phyloP scores from a whole-genome alignment of 2,113 vertebrate genomes.

The Tenebrosternarchus preto region DNA sequence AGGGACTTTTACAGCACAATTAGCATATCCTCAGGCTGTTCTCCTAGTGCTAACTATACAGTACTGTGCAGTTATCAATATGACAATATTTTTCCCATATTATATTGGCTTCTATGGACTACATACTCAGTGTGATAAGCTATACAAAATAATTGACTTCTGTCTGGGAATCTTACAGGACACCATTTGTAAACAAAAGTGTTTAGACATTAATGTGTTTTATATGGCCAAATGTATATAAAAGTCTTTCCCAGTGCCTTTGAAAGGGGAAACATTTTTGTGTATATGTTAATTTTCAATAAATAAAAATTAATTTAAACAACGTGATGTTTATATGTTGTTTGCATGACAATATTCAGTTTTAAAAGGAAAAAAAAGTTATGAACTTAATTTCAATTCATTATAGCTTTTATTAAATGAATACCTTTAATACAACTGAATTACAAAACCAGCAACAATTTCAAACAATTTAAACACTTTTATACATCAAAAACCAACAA shows the following conservation, averaged over 20 bases:
- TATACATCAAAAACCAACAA: neutral
- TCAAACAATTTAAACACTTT: neutral
- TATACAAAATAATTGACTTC: constrained; percentile 4
- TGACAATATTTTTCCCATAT: neutral
- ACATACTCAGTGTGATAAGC: constrained; percentile 31
- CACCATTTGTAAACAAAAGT: neutral
- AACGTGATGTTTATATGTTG: neutral
- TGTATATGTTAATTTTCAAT: constrained; percentile 41
- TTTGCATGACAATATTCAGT: no score
- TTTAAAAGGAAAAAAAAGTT: no score
- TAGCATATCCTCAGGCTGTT: constrained; percentile 16
- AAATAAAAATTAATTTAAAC: constrained; percentile 45
- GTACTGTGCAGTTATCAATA: constrained; percentile 17
- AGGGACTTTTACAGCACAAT: neutral
- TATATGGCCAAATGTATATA: constrained; percentile 8
- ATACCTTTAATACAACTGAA: neutral
- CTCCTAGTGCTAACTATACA: neutral
- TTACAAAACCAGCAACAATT: neutral
- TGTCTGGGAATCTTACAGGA: constrained; percentile 20
- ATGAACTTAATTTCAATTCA: no score
- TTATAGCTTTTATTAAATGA: neutral
- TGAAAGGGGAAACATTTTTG: constrained; percentile 23
- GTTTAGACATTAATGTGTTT: neutral
- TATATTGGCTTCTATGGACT: constrained; percentile 22
- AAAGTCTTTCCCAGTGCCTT: constrained; percentile 24